These are phyloP conservation scores for Oenanthe melanoleuca DNA, from an alignment of 2,113 vertebrate genomes.

Conservation along the genomic window DNA sequence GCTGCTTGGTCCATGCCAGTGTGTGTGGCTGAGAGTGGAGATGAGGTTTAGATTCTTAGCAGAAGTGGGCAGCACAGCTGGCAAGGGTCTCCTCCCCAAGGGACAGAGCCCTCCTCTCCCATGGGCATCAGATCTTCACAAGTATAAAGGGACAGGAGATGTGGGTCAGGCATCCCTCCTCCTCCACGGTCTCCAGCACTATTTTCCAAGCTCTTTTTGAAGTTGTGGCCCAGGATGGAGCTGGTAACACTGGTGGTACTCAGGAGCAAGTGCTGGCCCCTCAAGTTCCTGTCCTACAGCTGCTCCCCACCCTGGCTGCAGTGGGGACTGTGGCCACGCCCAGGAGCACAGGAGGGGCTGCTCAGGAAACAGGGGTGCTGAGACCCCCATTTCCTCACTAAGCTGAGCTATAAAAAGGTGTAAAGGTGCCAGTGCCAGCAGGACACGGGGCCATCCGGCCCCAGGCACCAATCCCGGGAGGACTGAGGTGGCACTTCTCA, in stretches of 20 bases:
- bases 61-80: accelerated
- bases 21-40: neutral
- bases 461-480: neutral
- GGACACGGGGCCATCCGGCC: neutral
- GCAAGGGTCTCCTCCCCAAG: neutral
- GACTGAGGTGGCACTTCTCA: neutral
- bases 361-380: neutral
- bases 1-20: accelerated
- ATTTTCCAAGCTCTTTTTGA: neutral
- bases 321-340: neutral
- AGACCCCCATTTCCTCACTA: neutral
- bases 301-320: neutral
- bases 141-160: neutral
- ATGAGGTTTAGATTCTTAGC: neutral
- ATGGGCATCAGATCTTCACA: neutral
- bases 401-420: constrained; percentile 2
- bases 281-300: neutral
- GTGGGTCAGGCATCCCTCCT: neutral
- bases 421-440: neutral
- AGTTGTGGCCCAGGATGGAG: neutral
- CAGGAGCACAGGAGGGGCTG: neutral
- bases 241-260: neutral
- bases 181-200: accelerated
- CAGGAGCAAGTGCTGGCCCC: neutral
- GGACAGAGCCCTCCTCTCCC: neutral